These are phyloP conservation scores for Bradypodion ventrale DNA, from an alignment of 2,797 vertebrate species.

Conservation along the genomic window DNA sequence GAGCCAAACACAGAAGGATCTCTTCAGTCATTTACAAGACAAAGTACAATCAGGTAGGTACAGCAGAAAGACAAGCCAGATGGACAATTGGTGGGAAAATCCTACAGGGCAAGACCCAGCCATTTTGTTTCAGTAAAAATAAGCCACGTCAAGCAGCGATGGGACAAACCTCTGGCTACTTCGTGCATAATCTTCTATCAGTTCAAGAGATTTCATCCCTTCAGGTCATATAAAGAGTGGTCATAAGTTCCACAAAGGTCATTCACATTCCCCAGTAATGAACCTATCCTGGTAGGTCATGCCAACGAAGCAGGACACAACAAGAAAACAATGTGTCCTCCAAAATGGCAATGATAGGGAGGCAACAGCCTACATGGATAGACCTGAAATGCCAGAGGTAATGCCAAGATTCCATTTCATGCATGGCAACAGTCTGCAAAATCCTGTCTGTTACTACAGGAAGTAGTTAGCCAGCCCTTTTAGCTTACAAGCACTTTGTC, in stretches of 20 bases:
- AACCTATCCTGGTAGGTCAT: neutral
- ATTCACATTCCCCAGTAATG: constrained; percentile 11
- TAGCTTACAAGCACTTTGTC: constrained; percentile 19
- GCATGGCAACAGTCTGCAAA: constrained; percentile 36
- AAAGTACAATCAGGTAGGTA: neutral
- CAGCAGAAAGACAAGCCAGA: neutral
- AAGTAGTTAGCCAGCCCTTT: constrained; percentile 30
- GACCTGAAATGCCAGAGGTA: constrained; percentile 40
- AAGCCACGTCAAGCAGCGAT: neutral
- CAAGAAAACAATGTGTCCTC: constrained; percentile 4
- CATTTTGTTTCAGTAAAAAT: neutral
- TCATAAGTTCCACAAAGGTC: neutral
- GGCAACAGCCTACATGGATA: constrained; percentile 21
- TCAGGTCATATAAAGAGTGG: neutral
- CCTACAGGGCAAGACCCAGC: neutral
- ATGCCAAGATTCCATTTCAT: neutral
- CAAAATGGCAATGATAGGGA: neutral
- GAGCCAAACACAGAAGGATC: neutral
- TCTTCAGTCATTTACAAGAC: constrained; percentile 1
- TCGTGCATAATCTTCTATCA: neutral
- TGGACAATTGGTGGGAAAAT: neutral
- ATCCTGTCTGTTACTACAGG: neutral
- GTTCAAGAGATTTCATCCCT: neutral
- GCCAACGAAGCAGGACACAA: constrained; percentile 4
- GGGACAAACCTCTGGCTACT: neutral